These are phyloP conservation scores for Megaptera novaeangliae DNA, from an alignment of 2,113 vertebrate species.

Conservation along the genomic window DNA sequence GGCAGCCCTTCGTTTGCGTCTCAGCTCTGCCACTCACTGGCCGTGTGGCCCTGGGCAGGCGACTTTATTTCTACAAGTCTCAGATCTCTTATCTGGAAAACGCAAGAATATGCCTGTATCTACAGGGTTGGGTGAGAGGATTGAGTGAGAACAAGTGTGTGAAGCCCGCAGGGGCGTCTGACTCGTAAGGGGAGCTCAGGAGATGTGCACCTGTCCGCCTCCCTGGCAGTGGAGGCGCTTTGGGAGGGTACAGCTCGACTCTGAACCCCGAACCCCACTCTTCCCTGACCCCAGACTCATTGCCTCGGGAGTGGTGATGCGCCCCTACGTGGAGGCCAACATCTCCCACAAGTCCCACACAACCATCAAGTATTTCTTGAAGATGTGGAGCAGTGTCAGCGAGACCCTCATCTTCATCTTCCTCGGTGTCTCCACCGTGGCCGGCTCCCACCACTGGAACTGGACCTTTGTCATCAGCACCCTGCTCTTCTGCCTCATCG, in stretches of 20 bases:
- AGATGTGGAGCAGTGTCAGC: slow-evolving; percentile 99
- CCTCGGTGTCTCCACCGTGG: slow-evolving; percentile 95
- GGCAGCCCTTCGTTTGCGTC: background rate
- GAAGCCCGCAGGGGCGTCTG: fast-evolving
- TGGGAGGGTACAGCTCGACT: fast-evolving
- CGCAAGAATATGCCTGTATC: background rate
- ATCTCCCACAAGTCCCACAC: slow-evolving; percentile 99
- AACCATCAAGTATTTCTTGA: slow-evolving; percentile 98
- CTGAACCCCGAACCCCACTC: background rate
- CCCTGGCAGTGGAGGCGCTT: background rate
- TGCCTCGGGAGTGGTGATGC: slow-evolving; percentile 92
- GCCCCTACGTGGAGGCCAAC: slow-evolving; percentile 97
- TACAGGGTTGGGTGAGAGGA: background rate
- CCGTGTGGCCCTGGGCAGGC: background rate
- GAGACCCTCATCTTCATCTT: slow-evolving; percentile 99
- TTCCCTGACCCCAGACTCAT: slow-evolving; percentile 85
- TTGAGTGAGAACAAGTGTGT: background rate
- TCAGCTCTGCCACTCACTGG: background rate
- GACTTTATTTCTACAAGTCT: background rate
- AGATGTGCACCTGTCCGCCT: background rate
- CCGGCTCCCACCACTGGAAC: slow-evolving; percentile 92
- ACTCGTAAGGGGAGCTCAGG: background rate
- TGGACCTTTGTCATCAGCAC: slow-evolving; percentile 96
- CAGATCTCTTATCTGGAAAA: background rate
- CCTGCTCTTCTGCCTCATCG: slow-evolving; percentile 92